phyloP scores from a whole-genome alignment of 2,113 vertebrate species.

The Petrocephalus zakoni region DNA sequence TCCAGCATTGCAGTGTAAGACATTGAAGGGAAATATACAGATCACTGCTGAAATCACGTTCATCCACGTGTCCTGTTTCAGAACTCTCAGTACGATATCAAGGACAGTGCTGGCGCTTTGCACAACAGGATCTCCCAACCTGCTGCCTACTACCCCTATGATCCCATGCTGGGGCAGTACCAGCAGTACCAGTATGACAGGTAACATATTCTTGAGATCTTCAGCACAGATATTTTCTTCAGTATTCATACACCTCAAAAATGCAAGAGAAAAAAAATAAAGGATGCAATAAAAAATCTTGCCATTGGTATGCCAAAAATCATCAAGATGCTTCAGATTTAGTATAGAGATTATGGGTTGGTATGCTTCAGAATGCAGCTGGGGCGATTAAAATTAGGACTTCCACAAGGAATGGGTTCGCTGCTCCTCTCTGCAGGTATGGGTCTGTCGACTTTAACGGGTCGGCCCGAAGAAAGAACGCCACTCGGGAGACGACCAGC shows the following conservation, averaged over 20 bases:
- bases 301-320: background rate
- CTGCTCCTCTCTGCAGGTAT: conserved; percentile 64
- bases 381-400: background rate
- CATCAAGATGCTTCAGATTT: background rate
- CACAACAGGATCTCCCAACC: conserved; percentile 78
- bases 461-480: conserved; percentile 82
- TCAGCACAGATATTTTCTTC: background rate
- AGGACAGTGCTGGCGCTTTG: conserved; percentile 75
- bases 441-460: conserved; percentile 78
- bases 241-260: background rate
- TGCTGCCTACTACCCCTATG: conserved; percentile 82
- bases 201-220: conserved; percentile 46
- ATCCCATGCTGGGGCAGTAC: conserved; percentile 86
- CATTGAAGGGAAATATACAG: background rate
- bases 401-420: background rate
- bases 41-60: background rate
- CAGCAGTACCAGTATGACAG: conserved; percentile 94
- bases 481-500: conserved; percentile 89
- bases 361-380: background rate
- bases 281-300: background rate
- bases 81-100: conserved; percentile 91
- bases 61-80: conserved; percentile 38
- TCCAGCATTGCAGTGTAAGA: background rate
- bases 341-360: background rate
- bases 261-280: background rate